phyloP scores from a whole-genome alignment of 2,113 vertebrate species.

The Lonchura striata region DNA sequence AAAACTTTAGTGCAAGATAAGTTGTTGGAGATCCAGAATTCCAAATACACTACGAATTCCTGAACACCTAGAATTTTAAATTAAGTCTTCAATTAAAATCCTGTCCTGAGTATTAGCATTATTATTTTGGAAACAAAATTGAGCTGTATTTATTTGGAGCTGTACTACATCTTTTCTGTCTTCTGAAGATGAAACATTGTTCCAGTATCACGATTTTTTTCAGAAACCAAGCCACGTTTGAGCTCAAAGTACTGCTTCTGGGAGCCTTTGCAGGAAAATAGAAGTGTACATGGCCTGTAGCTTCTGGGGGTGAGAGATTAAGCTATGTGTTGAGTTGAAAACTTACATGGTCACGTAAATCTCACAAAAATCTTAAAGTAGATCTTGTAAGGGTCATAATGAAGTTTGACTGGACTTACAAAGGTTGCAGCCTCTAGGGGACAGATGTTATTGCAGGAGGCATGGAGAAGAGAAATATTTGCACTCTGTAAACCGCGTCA shows the following conservation, averaged over 20 bases:
- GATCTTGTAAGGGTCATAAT: not conserved
- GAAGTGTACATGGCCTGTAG: not conserved
- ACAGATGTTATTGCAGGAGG: not conserved
- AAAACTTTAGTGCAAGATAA: not conserved
- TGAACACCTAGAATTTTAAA: not conserved
- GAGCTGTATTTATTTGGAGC: too few relatives aligned
- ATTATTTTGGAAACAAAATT: not conserved
- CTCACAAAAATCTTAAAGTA: not conserved
- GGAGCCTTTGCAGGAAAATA: not conserved
- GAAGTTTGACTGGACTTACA: not conserved
- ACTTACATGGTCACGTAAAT: not conserved
- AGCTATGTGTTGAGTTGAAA: not conserved
- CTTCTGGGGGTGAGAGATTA: not conserved
- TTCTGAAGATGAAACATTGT: not conserved
- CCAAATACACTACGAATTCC: not conserved
- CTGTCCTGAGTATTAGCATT: not conserved
- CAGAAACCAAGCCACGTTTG: not conserved
- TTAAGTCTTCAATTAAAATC: not conserved
- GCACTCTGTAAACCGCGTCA: not conserved
- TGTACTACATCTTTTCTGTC: not conserved
- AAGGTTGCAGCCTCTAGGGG: not conserved
- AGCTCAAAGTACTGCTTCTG: not conserved
- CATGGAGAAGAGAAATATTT: not conserved
- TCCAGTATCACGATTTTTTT: not conserved
- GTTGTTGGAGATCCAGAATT: not conserved